Evolutionary conservation across 2,797 vertebrate species (phyloP), one percentile per base, ranked within the genome.

Genomic region (Cottoperca gobio): DNA sequence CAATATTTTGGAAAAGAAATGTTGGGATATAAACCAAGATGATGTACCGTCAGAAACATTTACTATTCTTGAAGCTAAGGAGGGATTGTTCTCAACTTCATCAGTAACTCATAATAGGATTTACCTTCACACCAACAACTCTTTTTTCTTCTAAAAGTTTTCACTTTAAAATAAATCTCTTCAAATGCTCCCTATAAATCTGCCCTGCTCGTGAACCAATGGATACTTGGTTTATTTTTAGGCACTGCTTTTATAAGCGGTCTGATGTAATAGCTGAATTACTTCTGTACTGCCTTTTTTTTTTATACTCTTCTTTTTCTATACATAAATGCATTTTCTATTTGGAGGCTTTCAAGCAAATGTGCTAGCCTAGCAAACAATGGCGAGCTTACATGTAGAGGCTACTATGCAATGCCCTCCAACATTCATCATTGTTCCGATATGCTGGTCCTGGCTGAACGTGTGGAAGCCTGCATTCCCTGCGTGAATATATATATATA

Each of bases 221-320:
- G 31, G 45, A 60, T 80, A 54, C 64, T 45, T 12, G 58, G 45
- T 63, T 86, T 77, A 76, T 86, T 86, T 82, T 60, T 72, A 77
- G 55, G 35, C 70, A 63, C 46, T 52, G 58, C 21, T 85, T 86
- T 77, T 71, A 48, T 72, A 81, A 70, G 70, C 5, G 1, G 49
- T 49, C 79, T 83, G 75, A 85, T 79, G 78, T 76, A 85, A 86
- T 50, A 52, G 76, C 65, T n/a, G 71, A 83, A 63, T 85, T 75
- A 77, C 81, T 70, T 76, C 57, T 55, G 37, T 26, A 14, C 40
- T 70, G 72, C 37, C 1, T 63, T 76, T 83, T 74, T 63, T 58
- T 66, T 54, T 62, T 42, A 8, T 8, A 40, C 52, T n/a, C 14
- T 68, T 54, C 40, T 39, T 63, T 54, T 69, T 58, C 69, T 76